These are phyloP conservation scores for Aphis gossypii DNA, from an alignment of 1,140 invertebrate species.

Conservation along the genomic window DNA sequence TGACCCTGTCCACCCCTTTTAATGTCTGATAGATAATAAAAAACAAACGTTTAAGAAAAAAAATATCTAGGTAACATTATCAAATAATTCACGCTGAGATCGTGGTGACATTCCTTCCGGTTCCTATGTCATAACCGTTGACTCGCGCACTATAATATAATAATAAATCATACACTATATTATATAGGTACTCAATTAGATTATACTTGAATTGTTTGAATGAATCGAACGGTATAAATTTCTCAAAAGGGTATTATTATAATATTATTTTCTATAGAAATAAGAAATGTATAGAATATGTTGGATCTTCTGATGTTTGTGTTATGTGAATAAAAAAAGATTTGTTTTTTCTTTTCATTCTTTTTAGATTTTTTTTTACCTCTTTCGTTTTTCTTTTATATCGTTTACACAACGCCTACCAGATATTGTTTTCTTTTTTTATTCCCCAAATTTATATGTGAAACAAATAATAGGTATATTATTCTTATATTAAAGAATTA, in stretches of 20 bases:
- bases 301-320: background rate
- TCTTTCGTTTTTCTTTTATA: conserved; percentile 5
- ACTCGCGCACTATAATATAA: background rate
- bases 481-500: background rate
- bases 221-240: conserved; percentile 19
- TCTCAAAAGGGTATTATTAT: background rate
- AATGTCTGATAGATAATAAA: background rate
- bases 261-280: background rate
- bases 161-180: background rate
- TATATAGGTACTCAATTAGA: background rate
- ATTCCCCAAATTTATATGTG: background rate
- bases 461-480: background rate
- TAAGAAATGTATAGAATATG: background rate
- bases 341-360: background rate
- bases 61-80: background rate
- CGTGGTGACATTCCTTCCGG: conserved; percentile 14
- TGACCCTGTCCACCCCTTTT: background rate
- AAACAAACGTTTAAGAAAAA: background rate
- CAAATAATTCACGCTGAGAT: conserved; percentile 14
- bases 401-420: background rate
- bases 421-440: background rate
- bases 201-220: background rate
- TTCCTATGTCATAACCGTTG: background rate
- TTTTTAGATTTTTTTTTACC: background rate
- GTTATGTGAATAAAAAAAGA: conserved; percentile 15